Evolutionary conservation across 2,888 invertebrate genomes (phyloP), one percentile per base, ranked within the genome.

Genomic region (Pterostichus niger): DNA sequence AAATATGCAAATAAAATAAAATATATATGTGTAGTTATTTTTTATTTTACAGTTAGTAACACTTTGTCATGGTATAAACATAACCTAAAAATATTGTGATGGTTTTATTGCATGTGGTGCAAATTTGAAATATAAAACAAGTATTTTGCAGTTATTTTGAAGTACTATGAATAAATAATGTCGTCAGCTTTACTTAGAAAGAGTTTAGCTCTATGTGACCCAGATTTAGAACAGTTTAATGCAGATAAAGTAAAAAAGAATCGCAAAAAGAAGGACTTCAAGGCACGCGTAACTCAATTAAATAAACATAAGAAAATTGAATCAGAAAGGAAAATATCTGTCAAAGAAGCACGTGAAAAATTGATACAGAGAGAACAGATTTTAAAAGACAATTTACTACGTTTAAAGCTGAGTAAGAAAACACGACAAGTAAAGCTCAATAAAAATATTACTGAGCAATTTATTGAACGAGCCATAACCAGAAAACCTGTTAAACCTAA

Each of bases 401-500:
- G 89, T 84, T 84, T 90, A 35, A 86, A 88, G 85, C 61, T 87
- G 52, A 88, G 89, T 64, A 86, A 85, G 81, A 85, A 87, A 84
- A 85, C 87, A 35, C 87, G 87, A 77, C 87, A 80, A 64, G 86
- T 90, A 33, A 85, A 88, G 44, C 85, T 90, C 54, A 87, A 88
- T 83, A 85, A 88, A 82, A 86, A 87, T 75, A 84, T 87, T 59
- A 87, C 88, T 56, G 84, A 87, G 24, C 88, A 94, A 93, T 90
- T 94, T 77, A 88, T 94, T 49, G 89, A 92, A 85, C 89, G 94
- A 84, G 93, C 93, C 0, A 86, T 89, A 17, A 90, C 91, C 10
- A 92, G 90, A 85, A 91, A 92, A 81, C 91, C 91, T 82, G 90
- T 92, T 0, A 87, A 91, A 1, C 86, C 88, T 17, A 90, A 91